Percentiles rank a stretch among this genome's conserved stretches.
Evolutionary conservation across 2,888 invertebrate genomes (phyloP).

Genomic region (Mimachlamys varia): DNA sequence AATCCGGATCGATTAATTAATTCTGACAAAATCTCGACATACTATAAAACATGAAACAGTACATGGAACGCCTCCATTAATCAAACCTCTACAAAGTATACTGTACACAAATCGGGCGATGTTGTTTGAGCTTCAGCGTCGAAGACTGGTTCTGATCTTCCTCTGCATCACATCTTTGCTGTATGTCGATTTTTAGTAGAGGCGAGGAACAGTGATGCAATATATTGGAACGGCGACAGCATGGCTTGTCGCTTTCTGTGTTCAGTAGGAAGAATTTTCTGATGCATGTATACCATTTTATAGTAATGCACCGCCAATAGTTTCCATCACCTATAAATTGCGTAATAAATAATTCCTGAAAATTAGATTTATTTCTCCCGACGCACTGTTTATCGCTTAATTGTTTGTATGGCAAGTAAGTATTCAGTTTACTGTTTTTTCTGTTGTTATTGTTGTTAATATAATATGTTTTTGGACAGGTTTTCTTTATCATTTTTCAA

Average conservation of each 20-base stretch:
- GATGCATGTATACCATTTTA: background rate
- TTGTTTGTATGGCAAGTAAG: no score
- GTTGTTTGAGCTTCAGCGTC: background rate
- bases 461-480: no score
- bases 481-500: no score
- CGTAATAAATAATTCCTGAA: no score
- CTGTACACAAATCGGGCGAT: background rate
- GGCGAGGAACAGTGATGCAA: background rate
- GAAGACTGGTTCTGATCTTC: no score
- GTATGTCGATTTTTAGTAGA: background rate
- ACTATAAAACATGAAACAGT: background rate
- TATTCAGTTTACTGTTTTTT: no score
- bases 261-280: background rate
- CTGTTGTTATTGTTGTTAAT: no score
- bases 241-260: background rate
- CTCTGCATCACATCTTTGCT: background rate
- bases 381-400: no score
- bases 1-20: slow-evolving; percentile 36
- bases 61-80: slow-evolving; percentile 27
- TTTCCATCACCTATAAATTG: no score
- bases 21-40: slow-evolving; percentile 34
- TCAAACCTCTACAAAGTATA: background rate
- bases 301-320: no score
- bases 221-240: background rate
- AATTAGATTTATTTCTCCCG: no score